phyloP scores from a whole-genome alignment of 2,113 vertebrate species.

The Peromyscus polionotus region DNA sequence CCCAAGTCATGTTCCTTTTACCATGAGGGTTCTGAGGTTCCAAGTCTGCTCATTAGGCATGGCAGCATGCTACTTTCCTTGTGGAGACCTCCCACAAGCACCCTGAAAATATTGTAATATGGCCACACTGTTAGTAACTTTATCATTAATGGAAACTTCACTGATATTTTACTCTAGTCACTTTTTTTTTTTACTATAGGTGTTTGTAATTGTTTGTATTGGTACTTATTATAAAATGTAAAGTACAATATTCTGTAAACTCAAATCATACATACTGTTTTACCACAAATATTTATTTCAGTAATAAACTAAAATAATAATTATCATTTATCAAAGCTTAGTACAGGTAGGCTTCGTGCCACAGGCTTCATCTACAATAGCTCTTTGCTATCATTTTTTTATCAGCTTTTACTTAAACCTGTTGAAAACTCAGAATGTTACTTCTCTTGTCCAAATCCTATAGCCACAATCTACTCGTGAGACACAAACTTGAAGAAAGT shows the following conservation, averaged over 20 bases:
- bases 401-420: not conserved
- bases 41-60: not conserved
- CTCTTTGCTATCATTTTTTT: not conserved
- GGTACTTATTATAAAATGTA: not conserved
- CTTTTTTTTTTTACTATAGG: not conserved
- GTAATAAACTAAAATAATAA: constrained; percentile 11
- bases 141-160: not conserved
- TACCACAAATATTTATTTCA: not conserved
- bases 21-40: not conserved
- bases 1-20: not conserved
- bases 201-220: not conserved
- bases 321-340: not conserved
- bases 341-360: not conserved
- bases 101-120: constrained; percentile 41
- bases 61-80: too few relatives aligned
- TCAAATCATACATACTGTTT: not conserved
- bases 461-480: not conserved
- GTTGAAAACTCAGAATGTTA: not conserved
- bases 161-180: not conserved
- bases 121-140: constrained; percentile 16
- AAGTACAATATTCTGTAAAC: not conserved
- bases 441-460: not conserved
- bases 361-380: not conserved
- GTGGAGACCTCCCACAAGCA: too few relatives aligned
- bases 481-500: not conserved